A percentile compares a stretch with the other conserved stretches of the same genome.
These are phyloP conservation scores for Macropus fuliginosus DNA, from an alignment of 2,797 vertebrate genomes.

Conservation along the genomic window DNA sequence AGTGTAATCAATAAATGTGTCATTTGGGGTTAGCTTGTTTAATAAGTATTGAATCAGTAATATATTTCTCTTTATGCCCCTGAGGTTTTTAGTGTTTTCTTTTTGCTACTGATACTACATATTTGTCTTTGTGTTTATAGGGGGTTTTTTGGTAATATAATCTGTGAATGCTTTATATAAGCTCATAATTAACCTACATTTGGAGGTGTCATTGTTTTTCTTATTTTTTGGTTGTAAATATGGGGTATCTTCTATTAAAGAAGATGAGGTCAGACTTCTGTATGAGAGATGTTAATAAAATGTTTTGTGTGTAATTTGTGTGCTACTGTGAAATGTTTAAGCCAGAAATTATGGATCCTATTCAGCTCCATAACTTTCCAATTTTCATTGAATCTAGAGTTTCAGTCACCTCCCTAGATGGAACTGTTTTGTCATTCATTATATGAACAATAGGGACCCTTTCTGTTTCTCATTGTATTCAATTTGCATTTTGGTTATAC, in stretches of 20 bases:
- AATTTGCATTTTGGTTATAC: not conserved
- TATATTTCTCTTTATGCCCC: not conserved
- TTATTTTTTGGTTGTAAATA: not conserved
- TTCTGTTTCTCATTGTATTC: not conserved
- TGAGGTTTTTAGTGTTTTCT: not conserved
- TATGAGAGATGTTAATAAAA: not conserved
- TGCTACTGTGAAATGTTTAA: not conserved
- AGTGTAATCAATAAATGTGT: not conserved
- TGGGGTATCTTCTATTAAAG: not conserved
- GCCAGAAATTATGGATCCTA: not conserved
- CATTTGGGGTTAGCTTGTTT: not conserved
- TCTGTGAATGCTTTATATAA: not conserved
- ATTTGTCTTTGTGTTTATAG: not conserved
- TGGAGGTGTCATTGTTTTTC: not conserved
- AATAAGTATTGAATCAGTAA: not conserved
- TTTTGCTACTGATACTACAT: not conserved
- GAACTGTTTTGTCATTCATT: not conserved
- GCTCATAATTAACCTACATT: not conserved
- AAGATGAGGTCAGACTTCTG: not conserved
- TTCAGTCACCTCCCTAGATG: not conserved
- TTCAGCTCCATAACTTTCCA: not conserved
- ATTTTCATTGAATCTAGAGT: not conserved
- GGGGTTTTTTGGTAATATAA: not conserved
- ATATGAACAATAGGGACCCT: not conserved
- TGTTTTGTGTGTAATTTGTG: not conserved